phyloP scores from a whole-genome alignment of 2,888 invertebrate species.

The Frankliniella intonsa region DNA sequence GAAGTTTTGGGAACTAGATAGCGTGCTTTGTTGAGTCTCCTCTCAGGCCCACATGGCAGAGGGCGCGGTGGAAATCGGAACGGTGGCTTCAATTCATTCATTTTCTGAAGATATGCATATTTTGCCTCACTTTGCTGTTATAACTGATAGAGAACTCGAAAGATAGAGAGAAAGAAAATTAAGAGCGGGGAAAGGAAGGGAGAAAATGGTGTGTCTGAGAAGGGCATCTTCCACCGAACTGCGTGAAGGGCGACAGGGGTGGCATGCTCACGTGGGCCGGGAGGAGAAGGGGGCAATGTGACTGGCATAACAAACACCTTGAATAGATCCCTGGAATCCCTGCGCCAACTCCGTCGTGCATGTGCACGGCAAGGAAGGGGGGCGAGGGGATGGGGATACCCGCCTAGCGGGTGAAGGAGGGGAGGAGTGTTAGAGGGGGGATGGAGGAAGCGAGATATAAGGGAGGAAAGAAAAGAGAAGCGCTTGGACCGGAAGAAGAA shows the following conservation, averaged over 20 bases:
- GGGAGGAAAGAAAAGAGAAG: not conserved
- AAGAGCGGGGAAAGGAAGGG: no score
- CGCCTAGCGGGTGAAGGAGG: not conserved
- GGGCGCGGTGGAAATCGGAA: no score
- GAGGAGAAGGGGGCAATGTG: not conserved
- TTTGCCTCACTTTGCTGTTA: no score
- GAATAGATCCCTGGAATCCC: constrained; percentile 16
- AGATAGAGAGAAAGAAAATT: no score
- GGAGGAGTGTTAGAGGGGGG: not conserved
- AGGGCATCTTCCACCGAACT: not conserved
- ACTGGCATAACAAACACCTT: constrained; percentile 20
- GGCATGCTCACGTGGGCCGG: not conserved
- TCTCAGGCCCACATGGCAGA: no score
- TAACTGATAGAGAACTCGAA: no score
- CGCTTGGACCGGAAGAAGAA: constrained; percentile 5
- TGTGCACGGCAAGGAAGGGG: not conserved
- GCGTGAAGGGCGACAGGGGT: not conserved
- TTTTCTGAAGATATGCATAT: no score
- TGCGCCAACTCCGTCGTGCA: not conserved
- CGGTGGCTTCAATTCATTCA: no score
- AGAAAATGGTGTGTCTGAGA: no score
- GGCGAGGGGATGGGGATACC: not conserved
- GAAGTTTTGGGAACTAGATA: no score
- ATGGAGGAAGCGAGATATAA: not conserved
- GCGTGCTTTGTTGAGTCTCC: no score